A percentile compares a stretch with the other conserved stretches of the same genome.
phyloP scores from a whole-genome alignment of 2,888 invertebrate genomes.

The Lasius fuliginosus region DNA sequence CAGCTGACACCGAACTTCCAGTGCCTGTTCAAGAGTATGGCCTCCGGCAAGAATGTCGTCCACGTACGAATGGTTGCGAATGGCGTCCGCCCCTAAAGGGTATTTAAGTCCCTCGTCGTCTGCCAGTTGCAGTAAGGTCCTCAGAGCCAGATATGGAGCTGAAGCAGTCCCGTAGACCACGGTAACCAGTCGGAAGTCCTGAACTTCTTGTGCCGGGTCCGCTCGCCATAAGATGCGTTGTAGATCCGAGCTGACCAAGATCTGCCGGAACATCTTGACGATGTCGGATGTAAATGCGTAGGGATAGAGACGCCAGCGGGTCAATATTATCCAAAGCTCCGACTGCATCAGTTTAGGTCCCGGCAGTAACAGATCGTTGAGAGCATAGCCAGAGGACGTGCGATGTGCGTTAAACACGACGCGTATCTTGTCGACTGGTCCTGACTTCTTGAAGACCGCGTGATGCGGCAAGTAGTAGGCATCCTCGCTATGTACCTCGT shows the following conservation, averaged over 20 bases:
- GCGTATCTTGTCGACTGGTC: rapidly evolving
- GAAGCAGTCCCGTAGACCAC: not conserved
- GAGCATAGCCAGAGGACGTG: not conserved
- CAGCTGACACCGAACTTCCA: not conserved
- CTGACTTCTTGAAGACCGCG: not conserved
- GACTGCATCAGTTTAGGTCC: not conserved
- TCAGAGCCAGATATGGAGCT: not conserved
- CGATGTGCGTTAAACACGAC: not conserved
- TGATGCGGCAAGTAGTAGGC: not conserved
- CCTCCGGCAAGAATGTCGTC: not conserved
- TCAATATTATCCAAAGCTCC: not conserved
- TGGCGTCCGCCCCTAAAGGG: not conserved
- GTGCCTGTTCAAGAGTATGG: not conserved
- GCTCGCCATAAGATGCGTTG: not conserved
- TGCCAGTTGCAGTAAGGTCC: not conserved
- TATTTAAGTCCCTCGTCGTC: not conserved
- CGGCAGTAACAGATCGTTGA: not conserved
- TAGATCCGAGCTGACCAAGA: not conserved
- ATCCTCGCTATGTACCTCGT: not conserved
- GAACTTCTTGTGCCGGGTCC: rapidly evolving
- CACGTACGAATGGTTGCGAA: not conserved
- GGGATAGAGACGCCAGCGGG: not conserved
- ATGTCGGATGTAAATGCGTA: not conserved
- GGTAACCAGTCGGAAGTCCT: not conserved
- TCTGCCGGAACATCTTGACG: not conserved